Evolutionary conservation across 2,888 invertebrate genomes (phyloP), one percentile per base, ranked within the genome.

Genomic region (Cyclophora albipunctata): DNA sequence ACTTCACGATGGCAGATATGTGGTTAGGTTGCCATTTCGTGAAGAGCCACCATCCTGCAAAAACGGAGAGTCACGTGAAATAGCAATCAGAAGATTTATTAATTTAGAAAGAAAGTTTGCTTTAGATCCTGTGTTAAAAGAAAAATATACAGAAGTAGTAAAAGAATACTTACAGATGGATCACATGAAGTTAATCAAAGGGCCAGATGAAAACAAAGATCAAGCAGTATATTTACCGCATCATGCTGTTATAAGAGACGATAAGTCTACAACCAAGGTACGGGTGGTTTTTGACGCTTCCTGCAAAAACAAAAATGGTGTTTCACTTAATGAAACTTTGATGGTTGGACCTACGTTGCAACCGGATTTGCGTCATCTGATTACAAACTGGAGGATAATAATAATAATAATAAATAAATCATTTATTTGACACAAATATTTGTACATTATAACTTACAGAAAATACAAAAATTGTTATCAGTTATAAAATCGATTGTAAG

Each of bases 261-360:
- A 63, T 20, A 60, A 54, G 6, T 34, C 41, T 3, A 60, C 62
- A 5, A 63, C 64, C 0, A 62, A 66, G 45, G 40, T 61, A 2
- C 44, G 67, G 3, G 59, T 45, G 5, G 51, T 47, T n/a, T 47
- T 47, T 6, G 46, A 54, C 37, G 52, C 51, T 3, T 54, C 54
- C 6, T 48, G 50, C 20, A 48, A 47, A 42, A 34, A 48, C 3
- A 40, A 40, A 34, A 50, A 50, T 20, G 47, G 46, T 6, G 34
- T 45, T 34, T 52, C 55, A 5, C 34, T 55, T 5, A 55, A 55
- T 43, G 52, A 55, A 47, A 43, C 20, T 5, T 40, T 52, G 20
- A 46, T 52, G 50, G 45, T 52, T 41, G 55, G 55, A 1, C 55
- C 55, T 7, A 50, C 46, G 0, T 34, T 52, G 3, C 55, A 55